Base-by-base conservation (phyloP, 2,113 vertebrate species). In the Gadus macrocephalus region DNA sequence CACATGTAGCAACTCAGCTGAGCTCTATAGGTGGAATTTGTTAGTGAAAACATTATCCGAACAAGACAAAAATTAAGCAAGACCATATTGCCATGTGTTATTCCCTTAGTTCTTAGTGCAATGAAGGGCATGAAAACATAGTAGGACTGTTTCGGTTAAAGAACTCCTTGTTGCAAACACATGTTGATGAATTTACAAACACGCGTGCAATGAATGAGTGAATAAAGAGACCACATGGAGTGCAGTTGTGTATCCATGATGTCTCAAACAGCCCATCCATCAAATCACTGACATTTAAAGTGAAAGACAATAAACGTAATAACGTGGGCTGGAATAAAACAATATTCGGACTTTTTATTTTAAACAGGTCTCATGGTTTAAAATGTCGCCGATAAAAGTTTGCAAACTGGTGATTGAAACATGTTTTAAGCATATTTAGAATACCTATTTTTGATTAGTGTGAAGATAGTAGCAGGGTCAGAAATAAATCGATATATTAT, bases 231-330 rank as follows among this genome's bases (percentile, higher is more conserved):
- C 42, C n/a, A 25, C 42, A 14, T 49, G 42, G 42, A 2, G 7
- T 2, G 12, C 8, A 14, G 5, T 49, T 49, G 7, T 63, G 20
- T 62, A 31, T 53, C 1, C n/a, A 35, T 42, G 64, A 61, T 62
- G 17, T 55, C 62, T 53, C 58, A 70, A 69, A 53, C 16, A 63
- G 58, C 22, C 62, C 61, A 73, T 73, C 71, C 53, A 73, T 77
- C 66, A 69, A 65, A 68, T 53, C 63, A 7, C 66, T 53, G 66
- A 65, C 70, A 77, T 9, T 25, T 1, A 61, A 17, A 77, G 38
- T 62, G 15, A 62, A 62, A 72, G 64, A 27, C 31, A 73, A 71
- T 35, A 38, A 70, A 75, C 55, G 12, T 28, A 53, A 19, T 15
- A 17, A 63, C 27, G 65, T 28, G 6, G 42, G 25, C 56, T n/a